Evolutionary conservation across 2,888 invertebrate species (phyloP).

Genomic region (Hydrotaea diabolus): DNA sequence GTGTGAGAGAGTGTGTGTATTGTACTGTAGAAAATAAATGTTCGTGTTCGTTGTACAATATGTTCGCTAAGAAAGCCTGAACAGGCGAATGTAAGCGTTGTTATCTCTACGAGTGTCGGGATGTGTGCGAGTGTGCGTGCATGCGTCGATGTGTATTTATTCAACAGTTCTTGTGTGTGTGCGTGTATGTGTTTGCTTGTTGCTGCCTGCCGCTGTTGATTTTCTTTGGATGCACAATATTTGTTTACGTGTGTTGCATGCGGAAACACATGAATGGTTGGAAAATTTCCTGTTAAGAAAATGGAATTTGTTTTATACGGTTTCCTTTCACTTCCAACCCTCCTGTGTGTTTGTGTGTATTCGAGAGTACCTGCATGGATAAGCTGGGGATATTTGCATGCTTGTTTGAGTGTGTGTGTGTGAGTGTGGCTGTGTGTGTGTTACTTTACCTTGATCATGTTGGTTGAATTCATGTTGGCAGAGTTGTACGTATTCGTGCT

Average conservation of each 20-base stretch:
- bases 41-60: not conserved
- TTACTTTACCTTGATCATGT: not conserved
- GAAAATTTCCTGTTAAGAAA: constrained; percentile 33
- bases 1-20: not conserved
- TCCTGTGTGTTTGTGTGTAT: not conserved
- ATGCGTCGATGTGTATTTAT: not conserved
- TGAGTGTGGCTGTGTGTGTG: not conserved
- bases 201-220: constrained; percentile 22
- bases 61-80: not conserved
- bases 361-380: not conserved
- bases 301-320: constrained; percentile 10
- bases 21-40: not conserved
- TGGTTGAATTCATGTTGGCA: constrained; percentile 10
- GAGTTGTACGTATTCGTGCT: not conserved
- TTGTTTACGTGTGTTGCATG: constrained; percentile 56
- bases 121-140: not conserved
- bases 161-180: not conserved
- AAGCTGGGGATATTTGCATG: not conserved
- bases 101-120: not conserved
- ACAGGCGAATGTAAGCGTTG: not conserved
- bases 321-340: not conserved
- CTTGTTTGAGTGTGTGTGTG: not conserved
- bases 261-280: constrained; percentile 21
- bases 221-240: constrained; percentile 46
- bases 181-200: not conserved